Percentiles rank a stretch among this genome's conserved stretches.
Conservation (phyloP, 2,113 vertebrate genomes). For the Henicopernis longicauda region DNA sequence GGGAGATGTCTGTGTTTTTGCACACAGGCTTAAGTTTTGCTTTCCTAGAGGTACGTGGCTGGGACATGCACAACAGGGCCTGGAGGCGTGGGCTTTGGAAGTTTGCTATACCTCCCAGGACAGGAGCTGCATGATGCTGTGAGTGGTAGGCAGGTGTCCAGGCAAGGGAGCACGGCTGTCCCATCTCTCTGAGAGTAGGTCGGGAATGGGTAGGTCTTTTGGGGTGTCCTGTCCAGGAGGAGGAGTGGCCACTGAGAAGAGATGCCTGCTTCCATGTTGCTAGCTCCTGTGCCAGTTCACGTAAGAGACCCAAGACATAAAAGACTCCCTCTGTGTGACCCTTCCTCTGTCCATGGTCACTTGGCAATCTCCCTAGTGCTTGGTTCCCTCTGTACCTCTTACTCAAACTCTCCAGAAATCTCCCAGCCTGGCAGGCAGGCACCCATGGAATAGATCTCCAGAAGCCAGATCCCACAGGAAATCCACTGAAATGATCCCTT, state of each 20-base stretch:
- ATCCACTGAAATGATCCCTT: neutral
- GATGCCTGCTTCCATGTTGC: neutral
- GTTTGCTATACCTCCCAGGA: neutral
- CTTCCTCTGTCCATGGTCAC: neutral
- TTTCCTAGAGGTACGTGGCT: neutral
- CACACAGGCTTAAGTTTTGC: neutral
- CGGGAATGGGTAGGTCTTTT: neutral
- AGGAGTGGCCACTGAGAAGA: neutral
- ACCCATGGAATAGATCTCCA: slow-evolving; percentile 16
- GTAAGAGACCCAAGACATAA: neutral
- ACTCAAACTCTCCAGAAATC: neutral
- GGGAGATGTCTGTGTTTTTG: neutral
- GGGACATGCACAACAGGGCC: neutral
- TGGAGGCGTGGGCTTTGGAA: neutral
- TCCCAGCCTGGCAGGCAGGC: neutral
- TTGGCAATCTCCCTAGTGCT: neutral
- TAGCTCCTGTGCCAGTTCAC: neutral
- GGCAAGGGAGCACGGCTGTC: fast-evolving
- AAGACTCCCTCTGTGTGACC: neutral
- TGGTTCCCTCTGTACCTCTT: neutral
- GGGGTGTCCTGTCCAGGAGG: neutral
- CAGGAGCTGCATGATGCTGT: neutral
- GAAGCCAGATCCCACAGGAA: slow-evolving; percentile 29
- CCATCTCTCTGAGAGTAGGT: neutral
- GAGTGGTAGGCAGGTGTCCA: neutral